Base-by-base conservation (phyloP, 2,888 invertebrate genomes). In the Melipona bicolor region DNA sequence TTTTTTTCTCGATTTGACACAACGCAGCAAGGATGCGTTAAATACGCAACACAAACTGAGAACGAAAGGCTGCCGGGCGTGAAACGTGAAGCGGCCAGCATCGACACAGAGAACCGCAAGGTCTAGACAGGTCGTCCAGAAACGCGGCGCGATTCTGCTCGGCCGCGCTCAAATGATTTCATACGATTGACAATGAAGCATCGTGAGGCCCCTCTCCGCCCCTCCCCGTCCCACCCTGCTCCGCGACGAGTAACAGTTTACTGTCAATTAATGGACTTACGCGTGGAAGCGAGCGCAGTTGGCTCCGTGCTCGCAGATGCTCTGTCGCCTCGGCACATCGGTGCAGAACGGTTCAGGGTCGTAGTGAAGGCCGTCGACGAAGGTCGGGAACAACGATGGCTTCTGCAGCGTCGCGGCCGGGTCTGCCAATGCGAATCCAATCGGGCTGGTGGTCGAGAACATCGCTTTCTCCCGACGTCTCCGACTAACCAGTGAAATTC, bases 301-400 rank as follows among this genome's bases (percentile, higher is more conserved):
- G 50, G 93, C 90, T 77, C 92, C 93, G 81, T 93, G 93, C 69
- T 93, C 93, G 87, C 92, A 92, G 72, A 93, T 87, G 79, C 93
- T 92, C 77, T 91, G 91, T 65, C 91, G 91, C 74, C 93, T 90
- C 49, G 91, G 81, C 81, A 93, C 91, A 64, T 90, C 91, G 32
- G 93, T 91, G 87, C 94, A 91, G 80, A 92, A 93, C 62, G 93
- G 93, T 70, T 93, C 93, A 19, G 94, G 93, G 75, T 94, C 95
- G 84, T 94, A 94, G 73, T 93, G 94, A 67, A 95, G 90, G 77
- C 94, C 95, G 65, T 95, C 95, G 71, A 93, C 94, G 90, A 94
- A 95, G 77, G 93, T 91, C 67, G 95, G 95, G 89, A 95, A 95
- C 24, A 95, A 92, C 27, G 94, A 87, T 21, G 95, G 92, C 88